These are phyloP conservation scores for Eptatretus atami DNA, from an alignment of 2,797 vertebrate species.

Conservation along the genomic window DNA sequence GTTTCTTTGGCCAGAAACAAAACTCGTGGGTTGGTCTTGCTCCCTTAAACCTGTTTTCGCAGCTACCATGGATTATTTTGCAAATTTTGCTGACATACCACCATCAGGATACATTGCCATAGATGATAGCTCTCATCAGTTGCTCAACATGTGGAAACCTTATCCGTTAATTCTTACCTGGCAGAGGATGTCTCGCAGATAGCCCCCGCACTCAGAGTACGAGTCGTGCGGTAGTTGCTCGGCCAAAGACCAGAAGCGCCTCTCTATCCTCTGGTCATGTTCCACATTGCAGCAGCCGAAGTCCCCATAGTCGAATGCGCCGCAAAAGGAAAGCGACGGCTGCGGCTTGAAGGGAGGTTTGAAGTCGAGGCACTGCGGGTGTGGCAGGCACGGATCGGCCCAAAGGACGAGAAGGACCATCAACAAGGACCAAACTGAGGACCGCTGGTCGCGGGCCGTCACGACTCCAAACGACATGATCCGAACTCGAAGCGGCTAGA, in stretches of 20 bases:
- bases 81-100: background rate
- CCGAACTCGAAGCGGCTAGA: no score
- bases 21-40: no score
- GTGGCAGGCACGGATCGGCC: constrained; percentile 10
- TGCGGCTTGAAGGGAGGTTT: constrained; percentile 52
- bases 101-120: background rate
- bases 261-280: constrained; percentile 29
- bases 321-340: constrained; percentile 32
- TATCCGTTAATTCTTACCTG: constrained; percentile 33
- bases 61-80: background rate
- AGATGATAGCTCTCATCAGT: background rate
- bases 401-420: background rate
- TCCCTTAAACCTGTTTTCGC: background rate
- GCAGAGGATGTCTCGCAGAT: constrained; percentile 48
- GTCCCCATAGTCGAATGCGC: constrained; percentile 22
- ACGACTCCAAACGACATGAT: no score
- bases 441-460: background rate
- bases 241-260: constrained; percentile 28
- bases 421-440: background rate
- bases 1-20: no score
- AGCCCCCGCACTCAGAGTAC: constrained; percentile 29
- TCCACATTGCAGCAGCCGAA: constrained; percentile 52
- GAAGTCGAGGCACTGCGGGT: constrained; percentile 80
- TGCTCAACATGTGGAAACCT: background rate
- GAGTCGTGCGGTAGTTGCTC: constrained; percentile 18